Evolutionary conservation across 2,888 invertebrate species (phyloP), one percentile per base, ranked within the genome.

Genomic region (Rhagonycha lutea): DNA sequence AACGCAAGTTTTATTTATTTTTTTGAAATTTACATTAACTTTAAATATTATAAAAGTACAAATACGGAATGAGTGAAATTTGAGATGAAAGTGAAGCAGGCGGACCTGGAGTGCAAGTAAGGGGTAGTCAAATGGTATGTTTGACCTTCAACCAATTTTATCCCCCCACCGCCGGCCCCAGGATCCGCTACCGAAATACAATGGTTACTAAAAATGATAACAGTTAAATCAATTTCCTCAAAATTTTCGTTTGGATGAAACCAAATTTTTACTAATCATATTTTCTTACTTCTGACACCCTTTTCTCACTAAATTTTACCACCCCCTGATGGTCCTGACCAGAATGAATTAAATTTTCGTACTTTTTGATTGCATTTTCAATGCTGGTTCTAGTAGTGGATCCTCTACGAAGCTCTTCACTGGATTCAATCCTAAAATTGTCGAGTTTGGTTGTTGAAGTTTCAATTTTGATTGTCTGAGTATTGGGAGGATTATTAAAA

Each of bases 401-500:
- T 7, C n/a, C n/a, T 7, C n/a, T n/a, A n/a, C 47, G 47, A 0
- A 47, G 7, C 5, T n/a, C 7, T n/a, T 65, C 26, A 7, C 24
- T 26, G 63, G 63, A 14, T 24, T 24, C 63, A 18, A 65, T 65
- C 26, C 24, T 65, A 12, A 65, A 65, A 24, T 65, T 65, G 7
- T 12, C n/a, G 10, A 65, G 18, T 14, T n/a, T 47, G 18, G 18
- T 23, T 11, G 11, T 62, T 10, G 3, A 62, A 11, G 62, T 23
- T 23, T 23, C 14, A 11, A 18, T 5, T 60, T 2, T n/a, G 60
- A 14, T 0, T 10, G 60, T 62, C 14, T 14, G 23, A 9, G 11
- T 23, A 23, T 62, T 62, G 47, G 74, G 69, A 3, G 73, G 28
- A 69, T 75, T 77, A 68, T 79, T 82, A 29, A 84, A 77, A 24